A percentile compares a stretch with the other conserved stretches of the same genome.
These are phyloP conservation scores for Masnerella sp. DNA, from an alignment of 2,888 invertebrate genomes.

Conservation along the genomic window DNA sequence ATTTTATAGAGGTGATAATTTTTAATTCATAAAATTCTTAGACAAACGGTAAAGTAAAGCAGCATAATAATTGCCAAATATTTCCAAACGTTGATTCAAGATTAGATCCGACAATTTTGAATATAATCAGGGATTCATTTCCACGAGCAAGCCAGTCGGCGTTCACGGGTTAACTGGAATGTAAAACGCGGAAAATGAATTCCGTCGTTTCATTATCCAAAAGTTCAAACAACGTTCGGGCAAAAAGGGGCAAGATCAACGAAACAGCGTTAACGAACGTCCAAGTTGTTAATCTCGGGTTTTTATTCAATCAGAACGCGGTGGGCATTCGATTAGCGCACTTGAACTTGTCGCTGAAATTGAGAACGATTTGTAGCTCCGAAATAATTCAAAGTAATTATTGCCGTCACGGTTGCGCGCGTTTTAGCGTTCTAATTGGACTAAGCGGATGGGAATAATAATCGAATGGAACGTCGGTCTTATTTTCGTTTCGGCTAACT, in stretches of 20 bases:
- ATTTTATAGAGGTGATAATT: too few species aligned
- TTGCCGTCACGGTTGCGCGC: constrained; percentile 3
- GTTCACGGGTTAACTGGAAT: too few species aligned
- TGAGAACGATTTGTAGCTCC: constrained; percentile 17
- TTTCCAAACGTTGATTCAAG: too few species aligned
- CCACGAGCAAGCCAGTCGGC: too few species aligned
- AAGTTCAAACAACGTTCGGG: too few species aligned
- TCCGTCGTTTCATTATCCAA: constrained; percentile 12
- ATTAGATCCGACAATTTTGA: too few species aligned
- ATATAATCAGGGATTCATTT: too few species aligned
- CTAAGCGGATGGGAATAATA: constrained; percentile 38
- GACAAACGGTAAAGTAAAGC: too few species aligned
- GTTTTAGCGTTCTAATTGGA: constrained; percentile 40
- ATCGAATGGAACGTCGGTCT: constrained; percentile 45
- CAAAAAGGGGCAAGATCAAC: constrained; percentile 33
- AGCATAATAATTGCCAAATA: too few species aligned
- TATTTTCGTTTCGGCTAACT: constrained; percentile 49
- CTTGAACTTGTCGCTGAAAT: constrained; percentile 7
- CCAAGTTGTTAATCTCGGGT: constrained; percentile 23
- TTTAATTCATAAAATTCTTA: too few species aligned
- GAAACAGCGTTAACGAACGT: constrained; percentile 38
- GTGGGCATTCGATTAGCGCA: constrained; percentile 7
- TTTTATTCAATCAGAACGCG: constrained; percentile 26
- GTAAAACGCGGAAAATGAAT: constrained; percentile 11
- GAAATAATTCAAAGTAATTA: constrained; percentile 33